A percentile compares a stretch with the other conserved stretches of the same genome.
Evolutionary conservation across 2,797 vertebrate species (phyloP).

Genomic region (Natrix natrix): DNA sequence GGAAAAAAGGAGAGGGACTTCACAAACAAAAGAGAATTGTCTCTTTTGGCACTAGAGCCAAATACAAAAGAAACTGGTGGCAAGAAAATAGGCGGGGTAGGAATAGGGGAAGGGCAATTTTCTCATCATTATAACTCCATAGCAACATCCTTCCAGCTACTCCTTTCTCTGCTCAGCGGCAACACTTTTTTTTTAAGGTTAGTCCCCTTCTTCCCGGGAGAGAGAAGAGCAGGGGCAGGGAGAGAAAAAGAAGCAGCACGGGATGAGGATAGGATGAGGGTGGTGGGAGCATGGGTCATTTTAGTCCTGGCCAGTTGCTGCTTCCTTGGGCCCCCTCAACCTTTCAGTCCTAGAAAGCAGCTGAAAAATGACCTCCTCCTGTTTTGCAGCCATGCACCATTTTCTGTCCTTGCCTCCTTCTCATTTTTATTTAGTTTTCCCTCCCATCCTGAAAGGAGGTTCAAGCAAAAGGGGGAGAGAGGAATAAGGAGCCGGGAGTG

Average conservation of each 20-base stretch:
- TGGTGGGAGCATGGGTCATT: too few relatives aligned
- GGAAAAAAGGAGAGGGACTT: too few relatives aligned
- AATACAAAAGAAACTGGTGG: too few relatives aligned
- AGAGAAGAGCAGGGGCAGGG: neutral
- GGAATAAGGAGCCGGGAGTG: neutral
- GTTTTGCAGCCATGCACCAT: constrained; percentile 6
- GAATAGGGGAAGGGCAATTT: too few relatives aligned
- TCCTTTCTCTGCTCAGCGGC: neutral
- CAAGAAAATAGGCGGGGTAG: too few relatives aligned
- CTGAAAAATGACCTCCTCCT: neutral
- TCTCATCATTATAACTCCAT: too few relatives aligned
- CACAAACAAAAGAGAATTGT: too few relatives aligned
- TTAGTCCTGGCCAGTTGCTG: neutral
- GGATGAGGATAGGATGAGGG: too few relatives aligned
- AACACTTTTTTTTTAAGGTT: neutral
- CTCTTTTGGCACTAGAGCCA: too few relatives aligned
- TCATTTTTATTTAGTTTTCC: neutral
- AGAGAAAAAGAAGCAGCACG: too few relatives aligned
- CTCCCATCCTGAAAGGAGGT: neutral
- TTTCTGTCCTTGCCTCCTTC: neutral
- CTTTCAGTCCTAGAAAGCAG: neutral
- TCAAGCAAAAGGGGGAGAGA: constrained; percentile 11
- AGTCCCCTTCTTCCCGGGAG: neutral
- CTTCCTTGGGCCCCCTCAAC: neutral
- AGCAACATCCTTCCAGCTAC: neutral